These are phyloP conservation scores for Miltochrista miniata DNA, from an alignment of 2,888 invertebrate species.

Conservation along the genomic window DNA sequence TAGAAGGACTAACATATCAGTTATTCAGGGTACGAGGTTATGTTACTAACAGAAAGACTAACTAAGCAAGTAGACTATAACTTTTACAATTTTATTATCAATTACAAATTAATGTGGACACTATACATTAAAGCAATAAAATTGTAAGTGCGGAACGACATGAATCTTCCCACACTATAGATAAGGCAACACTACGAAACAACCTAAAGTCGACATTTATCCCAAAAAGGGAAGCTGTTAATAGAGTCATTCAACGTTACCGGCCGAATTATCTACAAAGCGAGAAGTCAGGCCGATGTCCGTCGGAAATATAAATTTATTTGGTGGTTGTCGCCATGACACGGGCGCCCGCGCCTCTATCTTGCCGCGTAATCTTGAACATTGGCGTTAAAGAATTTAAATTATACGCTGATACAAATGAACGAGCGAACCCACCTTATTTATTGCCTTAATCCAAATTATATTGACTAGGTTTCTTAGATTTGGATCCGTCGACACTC, in stretches of 20 bases:
- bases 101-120: constrained; percentile 19
- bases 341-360: constrained; percentile 81
- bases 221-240: constrained; percentile 83
- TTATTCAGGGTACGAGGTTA: no score
- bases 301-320: constrained; percentile 83
- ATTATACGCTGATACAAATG: constrained; percentile 83
- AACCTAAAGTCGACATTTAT: constrained; percentile 77
- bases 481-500: constrained; percentile 68
- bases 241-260: constrained; percentile 84
- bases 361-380: constrained; percentile 81
- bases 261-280: constrained; percentile 83
- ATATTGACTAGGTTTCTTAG: constrained; percentile 77
- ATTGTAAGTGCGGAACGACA: constrained; percentile 25
- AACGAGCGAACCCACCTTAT: constrained; percentile 77
- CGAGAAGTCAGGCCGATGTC: constrained; percentile 72
- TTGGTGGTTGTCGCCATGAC: constrained; percentile 77
- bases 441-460: constrained; percentile 82
- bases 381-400: constrained; percentile 84
- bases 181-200: constrained; percentile 57
- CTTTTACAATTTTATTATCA: constrained; percentile 4
- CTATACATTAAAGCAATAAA: constrained; percentile 21
- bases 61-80: no score
- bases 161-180: constrained; percentile 53
- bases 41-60: no score
- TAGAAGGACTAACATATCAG: no score